Conservation (phyloP, 2,797 vertebrate species). For the Ptychadena robeensis region DNA sequence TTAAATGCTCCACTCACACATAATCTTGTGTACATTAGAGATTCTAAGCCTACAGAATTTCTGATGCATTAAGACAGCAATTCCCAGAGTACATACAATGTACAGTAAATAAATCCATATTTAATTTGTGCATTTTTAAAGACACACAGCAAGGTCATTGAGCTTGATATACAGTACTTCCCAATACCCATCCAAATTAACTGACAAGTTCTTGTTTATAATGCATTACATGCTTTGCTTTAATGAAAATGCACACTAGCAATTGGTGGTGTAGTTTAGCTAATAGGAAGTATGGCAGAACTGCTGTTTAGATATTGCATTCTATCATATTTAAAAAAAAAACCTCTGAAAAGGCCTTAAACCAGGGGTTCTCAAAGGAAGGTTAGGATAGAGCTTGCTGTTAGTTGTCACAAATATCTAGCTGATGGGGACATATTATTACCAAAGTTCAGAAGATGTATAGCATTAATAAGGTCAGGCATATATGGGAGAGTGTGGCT, state of each 20-base stretch:
- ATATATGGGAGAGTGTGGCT: no score
- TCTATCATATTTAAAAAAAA: neutral
- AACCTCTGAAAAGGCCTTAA: no score
- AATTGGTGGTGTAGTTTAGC: neutral
- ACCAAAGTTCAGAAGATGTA: no score
- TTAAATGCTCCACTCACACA: conserved; percentile 22
- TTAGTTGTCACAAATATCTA: no score
- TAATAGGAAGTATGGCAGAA: neutral
- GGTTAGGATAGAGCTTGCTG: no score
- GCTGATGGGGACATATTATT: no score
- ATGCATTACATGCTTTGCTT: neutral
- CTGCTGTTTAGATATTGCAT: neutral
- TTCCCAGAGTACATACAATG: neutral
- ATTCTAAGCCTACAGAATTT: neutral
- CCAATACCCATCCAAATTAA: neutral
- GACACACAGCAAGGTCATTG: neutral
- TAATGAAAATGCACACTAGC: neutral
- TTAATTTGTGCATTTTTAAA: conserved; percentile 6
- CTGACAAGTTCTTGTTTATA: neutral
- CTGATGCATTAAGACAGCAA: conserved; percentile 16
- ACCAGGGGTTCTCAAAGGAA: no score
- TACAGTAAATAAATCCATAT: conserved; percentile 12
- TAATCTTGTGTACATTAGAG: conserved; percentile 22
- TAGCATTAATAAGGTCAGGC: no score
- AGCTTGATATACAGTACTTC: neutral